Percentiles rank a stretch among this genome's conserved stretches.
phyloP scores from a whole-genome alignment of 2,113 vertebrate species.

The Cryptotis parvus region DNA sequence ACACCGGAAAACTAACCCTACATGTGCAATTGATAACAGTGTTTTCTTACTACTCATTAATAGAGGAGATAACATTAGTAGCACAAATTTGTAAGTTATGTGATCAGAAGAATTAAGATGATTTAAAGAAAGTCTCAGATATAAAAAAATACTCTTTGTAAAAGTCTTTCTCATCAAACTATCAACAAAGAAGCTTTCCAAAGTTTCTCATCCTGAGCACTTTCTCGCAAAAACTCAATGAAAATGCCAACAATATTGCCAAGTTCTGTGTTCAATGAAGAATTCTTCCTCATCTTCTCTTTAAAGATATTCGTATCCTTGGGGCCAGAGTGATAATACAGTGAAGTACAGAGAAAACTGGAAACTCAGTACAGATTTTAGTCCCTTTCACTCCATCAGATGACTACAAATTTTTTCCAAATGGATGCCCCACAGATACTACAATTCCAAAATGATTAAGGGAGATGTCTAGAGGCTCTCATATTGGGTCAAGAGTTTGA shows the following conservation, averaged over 20 bases:
- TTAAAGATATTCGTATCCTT: too few species aligned
- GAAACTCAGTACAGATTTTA: background rate
- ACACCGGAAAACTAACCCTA: too few species aligned
- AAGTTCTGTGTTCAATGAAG: background rate
- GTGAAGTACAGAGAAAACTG: background rate
- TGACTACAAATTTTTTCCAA: conserved; percentile 46
- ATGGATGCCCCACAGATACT: background rate
- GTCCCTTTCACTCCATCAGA: background rate
- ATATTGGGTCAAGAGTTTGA: background rate
- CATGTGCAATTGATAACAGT: too few species aligned
- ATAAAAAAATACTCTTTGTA: background rate
- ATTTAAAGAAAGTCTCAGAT: too few species aligned
- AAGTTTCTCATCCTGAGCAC: background rate
- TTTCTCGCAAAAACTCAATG: background rate
- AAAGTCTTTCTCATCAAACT: conserved; percentile 26
- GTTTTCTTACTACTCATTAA: too few species aligned
- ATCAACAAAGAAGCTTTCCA: background rate
- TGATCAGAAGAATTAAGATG: too few species aligned
- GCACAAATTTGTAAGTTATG: too few species aligned
- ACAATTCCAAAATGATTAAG: background rate
- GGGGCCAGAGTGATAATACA: too few species aligned
- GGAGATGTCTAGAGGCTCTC: conserved; percentile 20
- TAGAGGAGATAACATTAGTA: too few species aligned
- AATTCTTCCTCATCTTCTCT: background rate
- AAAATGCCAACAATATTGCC: background rate